Evolutionary conservation across 2,797 vertebrate genomes (phyloP), one percentile per base, ranked within the genome.

Genomic region (Sebastes iracundus): DNA sequence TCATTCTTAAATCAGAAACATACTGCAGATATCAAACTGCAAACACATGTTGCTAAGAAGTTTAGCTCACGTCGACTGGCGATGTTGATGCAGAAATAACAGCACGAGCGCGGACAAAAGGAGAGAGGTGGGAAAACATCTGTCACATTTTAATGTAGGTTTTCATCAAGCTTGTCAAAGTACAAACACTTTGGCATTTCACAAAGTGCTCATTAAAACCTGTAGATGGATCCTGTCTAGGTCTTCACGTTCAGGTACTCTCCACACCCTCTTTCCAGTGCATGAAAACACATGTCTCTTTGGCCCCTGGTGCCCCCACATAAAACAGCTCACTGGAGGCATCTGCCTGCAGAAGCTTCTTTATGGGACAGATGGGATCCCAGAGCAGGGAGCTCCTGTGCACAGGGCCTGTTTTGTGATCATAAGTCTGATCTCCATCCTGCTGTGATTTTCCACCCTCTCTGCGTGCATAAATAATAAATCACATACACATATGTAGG

Each of bases 361-460:
- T 92, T 90, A 91, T 87, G 88, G 84, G 81, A 79, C 88, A 90
- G 87, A 82, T 84, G 90, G 88, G 89, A 91, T 83, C 83, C 65
- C 27, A 58, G 83, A 75, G 70, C 86, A 35, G 75, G 14, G 77
- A 80, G 82, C 89, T 91, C 76, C 80, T 77, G 83, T 83, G 75
- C 42, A 70, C 60, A 6, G 9, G 35, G 63, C 70, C 85, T 72
- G 74, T 86, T 83, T 86, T 86, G 84, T 75, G 84, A 88, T 87
- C 84, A 74, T 59, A 71, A 87, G 81, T 77, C 83, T 81, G 80
- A 88, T 84, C 81, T 84, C 56, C 62, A 79, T 86, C 79, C 83
- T 89, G 80, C 88, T 84, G 72, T 30, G 81, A 81, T 66, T 87
- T 92, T 89, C 83, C 84, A 60, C 56, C 87, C 80, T 38, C 55